Evolutionary conservation across 1,140 invertebrate species (phyloP).

Genomic region (Nephotettix cincticeps): DNA sequence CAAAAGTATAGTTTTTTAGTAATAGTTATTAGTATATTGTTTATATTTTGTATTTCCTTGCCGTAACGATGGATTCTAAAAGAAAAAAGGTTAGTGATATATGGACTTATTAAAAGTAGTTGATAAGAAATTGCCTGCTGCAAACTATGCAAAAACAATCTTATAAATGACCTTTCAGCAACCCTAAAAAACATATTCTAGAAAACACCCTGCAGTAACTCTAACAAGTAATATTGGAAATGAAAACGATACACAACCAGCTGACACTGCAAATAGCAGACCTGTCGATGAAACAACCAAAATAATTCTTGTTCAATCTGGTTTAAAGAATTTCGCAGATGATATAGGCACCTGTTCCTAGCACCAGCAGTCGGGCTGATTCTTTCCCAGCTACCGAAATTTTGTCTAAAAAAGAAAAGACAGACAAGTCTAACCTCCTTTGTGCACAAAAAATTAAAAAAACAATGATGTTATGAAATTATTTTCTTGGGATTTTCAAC

Average conservation of each 20-base stretch:
- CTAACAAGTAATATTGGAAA: not conserved
- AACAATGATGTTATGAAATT: not conserved
- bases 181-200: not conserved
- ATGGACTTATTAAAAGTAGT: too few relatives aligned
- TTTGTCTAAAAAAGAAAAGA: not conserved
- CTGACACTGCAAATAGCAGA: not conserved
- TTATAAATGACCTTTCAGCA: not conserved
- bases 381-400: not conserved
- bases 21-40: too few relatives aligned
- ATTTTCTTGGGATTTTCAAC: conserved; percentile 4
- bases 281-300: not conserved
- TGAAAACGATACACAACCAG: not conserved
- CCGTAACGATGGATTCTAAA: too few relatives aligned
- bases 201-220: not conserved
- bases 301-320: not conserved
- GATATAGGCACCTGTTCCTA: not conserved
- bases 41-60: too few relatives aligned
- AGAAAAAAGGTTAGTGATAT: too few relatives aligned
- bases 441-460: not conserved
- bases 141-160: too few relatives aligned
- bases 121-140: too few relatives aligned
- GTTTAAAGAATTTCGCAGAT: not conserved
- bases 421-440: not conserved
- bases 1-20: too few relatives aligned
- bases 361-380: not conserved